Base-by-base conservation (phyloP, 2,888 invertebrate genomes). In the Cerastoderma edule region DNA sequence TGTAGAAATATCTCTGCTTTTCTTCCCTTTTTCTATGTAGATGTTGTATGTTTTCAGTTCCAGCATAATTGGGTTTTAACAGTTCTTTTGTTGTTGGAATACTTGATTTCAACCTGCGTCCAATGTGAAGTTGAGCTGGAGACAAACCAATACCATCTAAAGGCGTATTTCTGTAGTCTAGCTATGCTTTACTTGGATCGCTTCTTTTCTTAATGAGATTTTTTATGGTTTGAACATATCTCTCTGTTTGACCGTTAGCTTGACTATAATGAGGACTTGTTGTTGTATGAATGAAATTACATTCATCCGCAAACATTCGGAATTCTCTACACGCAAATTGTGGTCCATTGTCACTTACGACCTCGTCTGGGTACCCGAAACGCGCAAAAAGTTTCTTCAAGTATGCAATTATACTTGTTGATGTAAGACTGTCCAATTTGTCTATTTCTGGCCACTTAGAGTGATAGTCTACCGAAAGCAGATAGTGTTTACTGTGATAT, bases 151-250 rank as follows among this genome's bases (percentile, higher is more conserved):
- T 60, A 35, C 16, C 24, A 19, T 82, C 75, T 4, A 82, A 39
- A 3, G 79, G 82, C 27, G 72, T 80, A 53, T 82, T 80, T 13
- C 78, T 53, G 50, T 80, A 80, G 30, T 84, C 75, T 30, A 83
- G 44, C 28, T 76, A 50, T 3, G 82, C 76, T 10, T 74, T 67
- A 68, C 72, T 78, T 16, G 74, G 78, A 63, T 82, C 75, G 13
- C 64, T 28, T 6, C 72, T 60, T 4, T 64, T 28, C 0, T 66
- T 33, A 48, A 53, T 53, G 8, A 53, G 53, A 8, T 77, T 22
- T 56, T 75, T 68, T 5, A 77, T 63, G 1, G 69, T 79, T 60
- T 80, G 74, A 13, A 83, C 75, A 24, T 19, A 39, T 1, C 66
- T 19, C 71, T 78, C 78, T 46, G 73, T 48, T 13, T 65, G 44